Evolutionary conservation across 23 tunicate species (phyloP).

Genomic region (Styela clava): DNA sequence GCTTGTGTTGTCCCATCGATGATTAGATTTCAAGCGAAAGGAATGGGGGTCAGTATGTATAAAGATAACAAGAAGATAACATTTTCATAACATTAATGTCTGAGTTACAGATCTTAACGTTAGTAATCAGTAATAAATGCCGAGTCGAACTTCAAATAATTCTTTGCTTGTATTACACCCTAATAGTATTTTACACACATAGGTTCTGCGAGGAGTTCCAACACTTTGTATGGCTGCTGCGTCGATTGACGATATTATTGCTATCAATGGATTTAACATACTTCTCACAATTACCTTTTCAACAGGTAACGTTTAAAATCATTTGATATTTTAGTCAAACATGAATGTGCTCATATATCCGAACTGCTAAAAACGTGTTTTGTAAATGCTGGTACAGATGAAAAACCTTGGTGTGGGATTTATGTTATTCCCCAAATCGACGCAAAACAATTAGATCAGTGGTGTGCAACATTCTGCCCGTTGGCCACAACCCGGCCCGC

Average conservation of each 20-base stretch:
- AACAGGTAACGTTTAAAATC: constrained; percentile 20
- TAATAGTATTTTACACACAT: background rate
- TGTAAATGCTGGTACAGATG: no score
- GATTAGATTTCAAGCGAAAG: constrained; percentile 62
- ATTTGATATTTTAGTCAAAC: background rate
- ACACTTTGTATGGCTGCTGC: constrained; percentile 67
- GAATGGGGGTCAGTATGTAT: constrained; percentile 55
- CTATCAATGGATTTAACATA: constrained; percentile 66
- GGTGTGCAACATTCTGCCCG: no score
- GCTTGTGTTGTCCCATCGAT: constrained; percentile 75
- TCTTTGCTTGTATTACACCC: no score
- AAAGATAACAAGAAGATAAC: background rate
- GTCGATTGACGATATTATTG: constrained; percentile 64
- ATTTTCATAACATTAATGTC: background rate
- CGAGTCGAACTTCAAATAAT: no score
- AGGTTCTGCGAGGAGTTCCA: constrained; percentile 53
- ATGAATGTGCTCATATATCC: no score
- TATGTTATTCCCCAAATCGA: no score
- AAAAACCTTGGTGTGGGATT: no score
- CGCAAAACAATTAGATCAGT: no score
- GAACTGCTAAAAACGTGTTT: no score
- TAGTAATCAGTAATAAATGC: no score
- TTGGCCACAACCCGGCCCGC: no score
- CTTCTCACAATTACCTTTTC: constrained; percentile 48
- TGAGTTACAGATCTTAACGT: no score